Base-by-base conservation (phyloP, 2,888 invertebrate species). In the Julus scandinavius region DNA sequence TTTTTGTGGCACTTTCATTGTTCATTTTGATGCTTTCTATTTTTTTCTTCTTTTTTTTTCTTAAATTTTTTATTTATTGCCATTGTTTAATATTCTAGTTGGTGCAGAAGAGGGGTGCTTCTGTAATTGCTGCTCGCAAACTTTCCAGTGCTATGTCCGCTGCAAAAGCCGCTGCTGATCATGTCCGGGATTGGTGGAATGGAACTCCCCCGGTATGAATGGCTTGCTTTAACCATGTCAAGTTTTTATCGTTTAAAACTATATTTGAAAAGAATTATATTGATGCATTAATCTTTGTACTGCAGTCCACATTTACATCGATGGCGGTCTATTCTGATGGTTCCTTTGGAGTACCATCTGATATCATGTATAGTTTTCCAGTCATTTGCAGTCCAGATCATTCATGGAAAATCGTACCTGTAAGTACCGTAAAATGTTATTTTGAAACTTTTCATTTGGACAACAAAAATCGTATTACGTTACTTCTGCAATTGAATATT, bases 121-220 rank as follows among this genome's bases (percentile, higher is more conserved):
- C 98, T 87, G 99, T 99, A 7, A 99, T 99, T 91, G 96, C 96
- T 72, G 98, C 98, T 0, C 95, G 99, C 88, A 99, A 99, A 93
- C 96, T 99, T 95, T 99, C 99, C 0, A 99, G 99, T 5, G 99
- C 99, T 2, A 96, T 99, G 95, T 99, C 99, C 50, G 99, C 99
- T 2, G 99, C 99, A 29, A 99, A 99, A 93, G 99, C 99, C 45
- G 98, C 99, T 49, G 96, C 96, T 90, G 99, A 99, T 93, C 99
- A 99, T 92, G 98, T 99, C 96, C 95, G 95, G 90, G 98, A 98
- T 92, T 98, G 99, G 98, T 99, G 97, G 95, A 92, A 94, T 90
- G 99, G 98, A 85, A 97, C 98, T 2, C 93, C 94, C 45, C 88
- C 90, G 87, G 90, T 90, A 90, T 80, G 50, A 29, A 15, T 87